These are phyloP conservation scores for Atherinomorus stipes DNA, from an alignment of 2,113 vertebrate genomes.

Conservation along the genomic window DNA sequence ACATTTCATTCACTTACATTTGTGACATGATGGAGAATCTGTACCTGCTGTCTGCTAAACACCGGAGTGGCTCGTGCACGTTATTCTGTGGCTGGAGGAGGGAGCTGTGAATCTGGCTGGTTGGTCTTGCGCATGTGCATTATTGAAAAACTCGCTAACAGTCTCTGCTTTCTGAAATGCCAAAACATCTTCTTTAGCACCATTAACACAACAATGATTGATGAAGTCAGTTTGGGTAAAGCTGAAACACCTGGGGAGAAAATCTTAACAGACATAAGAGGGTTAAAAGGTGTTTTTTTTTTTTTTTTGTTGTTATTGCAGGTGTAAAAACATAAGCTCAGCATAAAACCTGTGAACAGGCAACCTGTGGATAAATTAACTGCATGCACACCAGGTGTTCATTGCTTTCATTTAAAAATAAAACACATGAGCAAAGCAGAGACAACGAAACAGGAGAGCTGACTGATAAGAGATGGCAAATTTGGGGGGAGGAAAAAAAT, in stretches of 20 bases:
- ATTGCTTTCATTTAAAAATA: constrained; percentile 1
- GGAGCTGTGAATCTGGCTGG: too few relatives aligned
- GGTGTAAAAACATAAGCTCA: constrained; percentile 2
- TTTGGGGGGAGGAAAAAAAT: not conserved
- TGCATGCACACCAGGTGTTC: not conserved
- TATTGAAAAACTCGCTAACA: too few relatives aligned
- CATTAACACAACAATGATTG: not conserved
- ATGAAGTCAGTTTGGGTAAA: too few relatives aligned
- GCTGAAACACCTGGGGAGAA: too few relatives aligned
- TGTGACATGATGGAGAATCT: too few relatives aligned
- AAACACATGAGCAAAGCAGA: not conserved
- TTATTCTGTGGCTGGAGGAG: too few relatives aligned
- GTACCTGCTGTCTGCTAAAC: too few relatives aligned
- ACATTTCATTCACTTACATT: too few relatives aligned
- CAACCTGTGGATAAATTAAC: constrained; percentile 18
- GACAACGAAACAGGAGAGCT: not conserved
- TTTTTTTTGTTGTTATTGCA: not conserved
- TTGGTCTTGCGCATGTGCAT: too few relatives aligned
- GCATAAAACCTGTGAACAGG: constrained; percentile 1
- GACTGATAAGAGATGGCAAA: not conserved
- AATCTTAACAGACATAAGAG: not conserved
- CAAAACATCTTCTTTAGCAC: too few relatives aligned
- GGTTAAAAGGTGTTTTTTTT: not conserved
- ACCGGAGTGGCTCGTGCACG: too few relatives aligned
- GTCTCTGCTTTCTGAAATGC: too few relatives aligned